Base-by-base conservation (phyloP, 2,888 invertebrate species). In the Phrixothrix hirtus region DNA sequence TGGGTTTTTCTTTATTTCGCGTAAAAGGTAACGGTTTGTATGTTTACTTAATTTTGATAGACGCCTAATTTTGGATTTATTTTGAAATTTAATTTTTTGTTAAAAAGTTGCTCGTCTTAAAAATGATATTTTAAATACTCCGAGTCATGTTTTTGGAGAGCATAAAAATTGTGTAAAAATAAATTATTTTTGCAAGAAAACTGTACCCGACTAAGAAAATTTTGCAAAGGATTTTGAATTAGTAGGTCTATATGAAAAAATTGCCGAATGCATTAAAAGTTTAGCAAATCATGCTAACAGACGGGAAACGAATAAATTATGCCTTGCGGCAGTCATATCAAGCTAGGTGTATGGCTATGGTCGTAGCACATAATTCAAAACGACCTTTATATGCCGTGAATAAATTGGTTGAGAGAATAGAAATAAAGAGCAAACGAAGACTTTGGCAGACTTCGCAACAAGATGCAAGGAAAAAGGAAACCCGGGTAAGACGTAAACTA, bases 281-380 rank as follows among this genome's bases (percentile, higher is more conserved):
- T 17, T 35, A 30, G 21, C 35, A 32, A 16, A 30, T 30, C 27
- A 50, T 17, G 36, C 37, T 25, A n/a, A 36, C 36, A 11, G 49
- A 16, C 25, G 50, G 50, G 15, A 50, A 50, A 44, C 25, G 37
- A n/a, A n/a, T n/a, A n/a, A 26, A 31, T 49, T n/a, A 49, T 21
- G 7, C 21, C 4, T 5, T 21, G 7, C 21, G 14, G 9, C 21
- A 17, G 25, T 48, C 39, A 9, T 41, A 39, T 31, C n/a, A 47
- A 41, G 17, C n/a, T 15, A 17, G 30, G 21, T 41, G 41, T 31
- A 39, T 27, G 7, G 29, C 37, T 9, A 38, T 38, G 14, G 46
- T 30, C n/a, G 29, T 29, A 10, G 11, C 46, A n/a, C 29, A n/a
- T n/a, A 38, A 26, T 27, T 38, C 17, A 46, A 21, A 10, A 17